Percentiles rank a stretch among this genome's conserved stretches.
These are phyloP conservation scores for Drosophila triauraria DNA, from an alignment of 1,140 invertebrate genomes.

Conservation along the genomic window DNA sequence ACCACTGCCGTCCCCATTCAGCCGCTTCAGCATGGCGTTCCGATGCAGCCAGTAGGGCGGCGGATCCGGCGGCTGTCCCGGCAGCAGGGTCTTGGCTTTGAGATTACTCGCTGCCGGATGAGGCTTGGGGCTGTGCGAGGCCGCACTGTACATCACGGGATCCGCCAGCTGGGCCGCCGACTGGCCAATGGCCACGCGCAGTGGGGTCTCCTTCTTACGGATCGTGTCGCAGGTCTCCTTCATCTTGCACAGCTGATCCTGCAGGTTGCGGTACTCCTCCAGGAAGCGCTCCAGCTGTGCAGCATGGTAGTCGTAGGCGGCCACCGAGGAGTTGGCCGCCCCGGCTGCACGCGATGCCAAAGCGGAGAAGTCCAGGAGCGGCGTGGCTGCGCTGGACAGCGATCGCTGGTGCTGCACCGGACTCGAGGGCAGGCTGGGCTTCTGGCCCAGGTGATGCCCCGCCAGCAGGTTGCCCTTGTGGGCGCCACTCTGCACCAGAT, in stretches of 20 bases:
- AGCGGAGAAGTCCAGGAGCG: slow-evolving; percentile 76
- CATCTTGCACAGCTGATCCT: slow-evolving; percentile 91
- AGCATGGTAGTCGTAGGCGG: slow-evolving; percentile 90
- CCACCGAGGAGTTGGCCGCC: slow-evolving; percentile 84
- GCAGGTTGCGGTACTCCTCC: slow-evolving; percentile 90
- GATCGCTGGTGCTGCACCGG: slow-evolving; percentile 81
- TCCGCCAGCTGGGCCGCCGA: slow-evolving; percentile 80
- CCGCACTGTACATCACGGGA: slow-evolving; percentile 85
- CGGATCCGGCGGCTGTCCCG: slow-evolving; percentile 84
- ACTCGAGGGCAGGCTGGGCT: slow-evolving; percentile 76
- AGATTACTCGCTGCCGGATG: slow-evolving; percentile 85
- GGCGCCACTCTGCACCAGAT: slow-evolving; percentile 76
- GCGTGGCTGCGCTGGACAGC: slow-evolving; percentile 80
- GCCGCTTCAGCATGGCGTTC: slow-evolving; percentile 83
- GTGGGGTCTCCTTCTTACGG: slow-evolving; percentile 85
- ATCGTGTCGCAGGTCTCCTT: slow-evolving; percentile 90
- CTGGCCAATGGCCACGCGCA: slow-evolving; percentile 80
- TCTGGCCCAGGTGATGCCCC: slow-evolving; percentile 46
- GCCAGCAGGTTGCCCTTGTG: slow-evolving; percentile 55
- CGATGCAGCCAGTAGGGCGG: slow-evolving; percentile 84
- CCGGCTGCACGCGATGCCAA: slow-evolving; percentile 66
- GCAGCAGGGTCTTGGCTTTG: slow-evolving; percentile 87
- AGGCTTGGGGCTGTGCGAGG: slow-evolving; percentile 84
- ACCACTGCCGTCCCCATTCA: slow-evolving; percentile 61
- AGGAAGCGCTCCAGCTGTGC: slow-evolving; percentile 91